phyloP scores from a whole-genome alignment of 2,113 vertebrate species.

The Rallus limicola region DNA sequence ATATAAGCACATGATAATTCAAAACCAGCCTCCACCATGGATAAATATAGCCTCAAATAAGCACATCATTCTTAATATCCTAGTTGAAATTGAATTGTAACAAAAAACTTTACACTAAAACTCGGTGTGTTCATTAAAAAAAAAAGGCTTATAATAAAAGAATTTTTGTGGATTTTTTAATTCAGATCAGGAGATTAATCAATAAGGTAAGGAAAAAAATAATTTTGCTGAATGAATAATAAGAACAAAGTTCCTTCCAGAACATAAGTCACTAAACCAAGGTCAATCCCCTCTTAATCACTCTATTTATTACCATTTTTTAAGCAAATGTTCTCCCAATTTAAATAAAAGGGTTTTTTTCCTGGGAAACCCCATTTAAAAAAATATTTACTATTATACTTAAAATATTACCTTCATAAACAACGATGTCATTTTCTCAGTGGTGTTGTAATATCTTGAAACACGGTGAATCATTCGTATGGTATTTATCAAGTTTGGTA shows the following conservation, averaged over 20 bases:
- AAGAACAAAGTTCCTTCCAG: not conserved
- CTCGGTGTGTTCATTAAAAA: not conserved
- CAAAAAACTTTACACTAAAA: not conserved
- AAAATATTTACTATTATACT: not conserved
- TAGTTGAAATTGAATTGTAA: not conserved
- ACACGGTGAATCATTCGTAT: constrained; percentile 82
- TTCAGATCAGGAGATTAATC: not conserved
- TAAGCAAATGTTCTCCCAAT: not conserved
- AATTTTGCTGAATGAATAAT: not conserved
- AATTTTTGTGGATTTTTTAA: not conserved
- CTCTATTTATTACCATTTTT: not conserved
- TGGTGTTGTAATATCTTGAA: constrained; percentile 84
- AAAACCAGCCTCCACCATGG: not conserved
- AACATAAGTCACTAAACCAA: not conserved
- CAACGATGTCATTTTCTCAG: constrained; percentile 82
- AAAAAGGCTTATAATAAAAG: not conserved
- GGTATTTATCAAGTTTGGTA: constrained; percentile 82
- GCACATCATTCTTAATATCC: not conserved
- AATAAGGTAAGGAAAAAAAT: not conserved
- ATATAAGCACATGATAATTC: no score
- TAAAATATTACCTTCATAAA: constrained; percentile 79
- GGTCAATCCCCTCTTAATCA: not conserved
- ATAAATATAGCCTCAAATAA: not conserved
- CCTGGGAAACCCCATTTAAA: not conserved
- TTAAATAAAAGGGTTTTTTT: not conserved